Evolutionary conservation across 2,888 invertebrate species (phyloP), one percentile per base, ranked within the genome.

Genomic region (Cheilosia scutellata): DNA sequence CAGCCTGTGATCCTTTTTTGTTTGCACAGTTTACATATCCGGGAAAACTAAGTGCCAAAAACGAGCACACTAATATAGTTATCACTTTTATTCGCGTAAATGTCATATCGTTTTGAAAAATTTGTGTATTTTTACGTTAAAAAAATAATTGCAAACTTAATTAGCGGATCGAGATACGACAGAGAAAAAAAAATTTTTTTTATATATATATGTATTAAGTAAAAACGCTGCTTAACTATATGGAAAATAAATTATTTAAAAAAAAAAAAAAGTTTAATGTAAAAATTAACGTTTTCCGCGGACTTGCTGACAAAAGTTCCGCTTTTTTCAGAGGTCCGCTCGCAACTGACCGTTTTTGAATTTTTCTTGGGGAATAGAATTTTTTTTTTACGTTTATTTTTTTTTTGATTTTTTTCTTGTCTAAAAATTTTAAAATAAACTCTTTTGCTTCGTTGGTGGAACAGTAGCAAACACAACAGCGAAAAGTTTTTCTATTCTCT

Each of bases 251-350:
- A 29, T 51, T 51, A 51, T 51, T 27, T 20, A 20, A 80, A 77
- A 55, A 78, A 49, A 77, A 87, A 82, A 86, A 83, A 78, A 70
- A 16, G 44, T 72, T 42, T 60, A 72, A 87, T 66, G 68, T 74
- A 66, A 86, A 86, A 86, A 82, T 89, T 88, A 91, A 90, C 90
- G 90, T 90, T 91, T 92, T 91, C 90, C 92, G 92, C 92, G 92
- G 92, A 92, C 92, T 91, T 90, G 90, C 90, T 89, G 89, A 82
- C 88, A 88, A 90, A 92, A 91, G 92, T 92, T 92, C 92, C 92
- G 92, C 92, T 92, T 91, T 90, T 91, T 91, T 91, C 91, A 92
- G 91, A 91, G 92, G 92, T 92, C 92, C 92, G 92, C 93, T 93
- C 93, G 92, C 92, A 93, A 93, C 92, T 93, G 90, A 92, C 91